Base-by-base conservation (phyloP, 2,888 invertebrate species). In the Uloborus plumipes region DNA sequence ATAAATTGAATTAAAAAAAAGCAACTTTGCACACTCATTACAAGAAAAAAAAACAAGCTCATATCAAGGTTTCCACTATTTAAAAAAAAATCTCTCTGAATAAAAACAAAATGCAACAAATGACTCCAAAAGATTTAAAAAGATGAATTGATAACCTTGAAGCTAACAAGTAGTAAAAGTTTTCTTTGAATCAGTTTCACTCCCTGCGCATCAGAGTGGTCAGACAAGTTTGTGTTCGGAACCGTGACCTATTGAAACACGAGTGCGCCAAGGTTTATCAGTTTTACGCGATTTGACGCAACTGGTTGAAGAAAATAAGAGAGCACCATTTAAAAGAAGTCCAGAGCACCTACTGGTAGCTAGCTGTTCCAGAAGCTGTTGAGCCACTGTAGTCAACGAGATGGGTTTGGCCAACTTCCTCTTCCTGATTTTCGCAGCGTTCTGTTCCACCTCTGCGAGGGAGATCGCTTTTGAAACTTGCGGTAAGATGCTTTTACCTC, bases 371-470 rank as follows among this genome's bases (percentile, higher is more conserved):
- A 4, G 31, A 31, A 31, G 31, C 31, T 31, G 7, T 7, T 31
- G 31, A 31, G 31, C 31, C 31, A 31, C 2, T 13, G 13, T 13
- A 13, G 58, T 16, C 39, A 39, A 22, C 31, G 59, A 15, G 20
- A 76, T 76, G 76, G 62, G 22, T 49, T 58, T 53, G 14, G 31
- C 26, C n/a, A 51, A 69, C 62, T 76, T 76, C 76, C 76, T 76
- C 51, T 70, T 76, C 76, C 76, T 76, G 62, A 59, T 67, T 62
- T 51, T 61, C 2, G 22, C 69, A 6, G 16, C 61, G n/a, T 14
- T 66, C 31, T 73, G 55, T 16, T 47, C 65, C 3, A 67, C 51
- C 15, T 9, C 16, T 0, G 39, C 72, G n/a, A 72, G 31, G 47
- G 39, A 71, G 3, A 79, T 79, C 6, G 9, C 39, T 6, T 72